Evolutionary conservation across 2,888 invertebrate genomes (phyloP).

Genomic region (Gerris lacustris): DNA sequence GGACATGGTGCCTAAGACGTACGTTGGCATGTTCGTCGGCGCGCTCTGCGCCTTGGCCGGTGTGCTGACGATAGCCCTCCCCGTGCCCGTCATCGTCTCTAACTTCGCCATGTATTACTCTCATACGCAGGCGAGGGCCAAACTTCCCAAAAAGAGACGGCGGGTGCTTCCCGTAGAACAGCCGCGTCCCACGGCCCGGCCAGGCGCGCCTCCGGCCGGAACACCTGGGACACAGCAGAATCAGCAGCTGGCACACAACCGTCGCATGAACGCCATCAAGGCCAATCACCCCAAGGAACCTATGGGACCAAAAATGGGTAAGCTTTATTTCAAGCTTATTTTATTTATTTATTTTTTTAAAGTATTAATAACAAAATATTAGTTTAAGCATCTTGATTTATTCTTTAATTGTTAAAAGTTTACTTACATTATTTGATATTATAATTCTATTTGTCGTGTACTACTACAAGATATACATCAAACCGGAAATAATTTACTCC

Average conservation of each 20-base stretch:
- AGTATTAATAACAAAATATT: neutral
- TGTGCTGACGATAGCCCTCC: conserved; percentile 95
- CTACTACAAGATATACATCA: no score
- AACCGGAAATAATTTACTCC: no score
- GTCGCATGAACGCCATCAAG: conserved; percentile 77
- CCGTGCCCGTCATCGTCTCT: conserved; percentile 97
- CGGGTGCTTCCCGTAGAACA: conserved; percentile 94
- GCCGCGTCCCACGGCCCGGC: conserved; percentile 48
- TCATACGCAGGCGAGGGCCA: conserved; percentile 88
- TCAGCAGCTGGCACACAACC: conserved; percentile 42
- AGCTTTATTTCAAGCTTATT: conserved; percentile 33
- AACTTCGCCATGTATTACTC: conserved; percentile 97
- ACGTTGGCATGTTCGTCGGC: conserved; percentile 97
- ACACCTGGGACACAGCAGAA: conserved; percentile 28
- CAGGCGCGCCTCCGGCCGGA: conserved; percentile 37
- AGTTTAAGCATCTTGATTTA: no score
- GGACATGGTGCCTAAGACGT: conserved; percentile 97
- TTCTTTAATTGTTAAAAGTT: no score
- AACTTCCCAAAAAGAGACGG: conserved; percentile 95
- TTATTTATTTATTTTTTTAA: neutral
- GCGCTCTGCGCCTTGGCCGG: conserved; percentile 96
- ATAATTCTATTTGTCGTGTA: no score
- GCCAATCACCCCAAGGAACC: conserved; percentile 73
- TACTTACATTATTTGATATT: no score
- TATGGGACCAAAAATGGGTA: conserved; percentile 68